Evolutionary conservation across 2,888 invertebrate species (phyloP), one percentile per base, ranked within the genome.

Genomic region (Tinea pellionella): DNA sequence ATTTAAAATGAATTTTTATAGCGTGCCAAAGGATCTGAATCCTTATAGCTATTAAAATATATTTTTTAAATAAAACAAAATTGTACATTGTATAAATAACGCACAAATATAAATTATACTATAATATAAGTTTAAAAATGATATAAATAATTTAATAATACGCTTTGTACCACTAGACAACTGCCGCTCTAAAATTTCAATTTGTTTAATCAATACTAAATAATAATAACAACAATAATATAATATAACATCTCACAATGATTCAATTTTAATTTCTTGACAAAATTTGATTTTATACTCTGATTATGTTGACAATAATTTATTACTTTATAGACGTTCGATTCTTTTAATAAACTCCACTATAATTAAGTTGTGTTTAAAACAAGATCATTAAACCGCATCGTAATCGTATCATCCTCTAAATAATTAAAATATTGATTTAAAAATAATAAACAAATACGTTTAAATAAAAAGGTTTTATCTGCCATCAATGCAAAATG

Each of bases 311-410:
- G 47, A 47, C 13, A 47, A 47, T 47, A 47, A 47, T 47, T 47
- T 47, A 47, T 47, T n/a, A 15, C 16, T 47, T 6, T 42, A 42
- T 42, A 42, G 42, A 13, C n/a, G 12, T 42, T 15, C n/a, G 47
- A 47, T 47, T 6, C 2, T 37, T 37, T 37, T 16, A 47, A 15
- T 6, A 16, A 47, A 15, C 47, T 47, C 8, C 47, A 47, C 6
- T 47, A 47, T 47, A 47, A 47, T 47, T 47, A 16, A 47, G 47
- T 47, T 16, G 15, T 47, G 47, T 37, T n/a, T 37, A 1, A 37
- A 37, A 37, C 37, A 47, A 47, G 47, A 47, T 47, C 47, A 47
- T 47, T 47, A 47, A 47, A 47, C 47, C 16, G 47, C 8, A 47
- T 47, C 47, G 47, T 47, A 47, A 47, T 47, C 13, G 47, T 47